A percentile compares a stretch with the other conserved stretches of the same genome.
These are phyloP conservation scores for Hyles vespertilio DNA, from an alignment of 1,140 invertebrate genomes.

Conservation along the genomic window DNA sequence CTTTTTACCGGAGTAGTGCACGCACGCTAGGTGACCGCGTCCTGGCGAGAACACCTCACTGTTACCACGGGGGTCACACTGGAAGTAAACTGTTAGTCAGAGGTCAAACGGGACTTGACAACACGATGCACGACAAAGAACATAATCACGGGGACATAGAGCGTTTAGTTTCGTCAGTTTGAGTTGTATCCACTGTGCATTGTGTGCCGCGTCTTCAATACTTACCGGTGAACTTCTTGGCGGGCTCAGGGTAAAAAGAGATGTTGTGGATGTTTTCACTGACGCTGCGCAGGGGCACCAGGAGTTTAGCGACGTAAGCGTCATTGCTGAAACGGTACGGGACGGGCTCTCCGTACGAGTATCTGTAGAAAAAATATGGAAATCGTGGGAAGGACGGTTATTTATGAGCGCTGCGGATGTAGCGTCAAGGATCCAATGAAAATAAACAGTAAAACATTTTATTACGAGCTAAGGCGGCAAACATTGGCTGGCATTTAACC, in stretches of 20 bases:
- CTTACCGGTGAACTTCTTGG: slow-evolving; percentile 79
- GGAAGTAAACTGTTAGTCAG: slow-evolving; percentile 47
- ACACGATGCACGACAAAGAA: slow-evolving; percentile 10
- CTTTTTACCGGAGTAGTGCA: slow-evolving; percentile 86
- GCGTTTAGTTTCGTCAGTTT: slow-evolving; percentile 6
- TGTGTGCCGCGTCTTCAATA: neutral
- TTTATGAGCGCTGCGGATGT: slow-evolving; percentile 10
- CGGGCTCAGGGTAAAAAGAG: slow-evolving; percentile 80
- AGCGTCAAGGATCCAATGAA: slow-evolving; percentile 32
- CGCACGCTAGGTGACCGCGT: slow-evolving; percentile 84
- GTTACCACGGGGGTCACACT: slow-evolving; percentile 57
- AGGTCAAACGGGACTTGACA: slow-evolving; percentile 9
- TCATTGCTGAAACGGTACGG: slow-evolving; percentile 77
- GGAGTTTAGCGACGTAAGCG: slow-evolving; percentile 79
- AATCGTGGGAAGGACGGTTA: slow-evolving; percentile 4
- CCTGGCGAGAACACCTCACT: slow-evolving; percentile 72
- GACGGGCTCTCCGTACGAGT: slow-evolving; percentile 62
- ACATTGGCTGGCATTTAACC: slow-evolving; percentile 64
- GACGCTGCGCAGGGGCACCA: slow-evolving; percentile 77
- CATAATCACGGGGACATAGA: slow-evolving; percentile 1
- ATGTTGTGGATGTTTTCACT: slow-evolving; percentile 76
- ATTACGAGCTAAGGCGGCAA: slow-evolving; percentile 41
- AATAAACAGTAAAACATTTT: slow-evolving; percentile 57
- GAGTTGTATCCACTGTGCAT: neutral
- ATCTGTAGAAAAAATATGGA: slow-evolving; percentile 32